Base-by-base conservation (phyloP, 2,113 vertebrate species). In the Ageneiosus marmoratus region DNA sequence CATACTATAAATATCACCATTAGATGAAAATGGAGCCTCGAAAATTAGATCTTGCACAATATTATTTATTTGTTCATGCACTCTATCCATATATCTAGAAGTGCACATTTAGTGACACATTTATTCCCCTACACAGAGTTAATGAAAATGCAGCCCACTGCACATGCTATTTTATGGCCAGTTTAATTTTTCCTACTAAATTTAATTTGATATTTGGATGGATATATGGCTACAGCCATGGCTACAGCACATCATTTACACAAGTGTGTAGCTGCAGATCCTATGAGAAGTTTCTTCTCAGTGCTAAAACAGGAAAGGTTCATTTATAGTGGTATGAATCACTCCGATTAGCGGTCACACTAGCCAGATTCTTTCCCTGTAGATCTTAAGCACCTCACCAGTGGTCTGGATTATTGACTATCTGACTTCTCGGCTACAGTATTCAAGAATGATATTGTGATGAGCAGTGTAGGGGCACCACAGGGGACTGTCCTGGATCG, bases 121-220 rank as follows among this genome's bases (percentile, higher is more conserved):
- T 60, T 78, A 78, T 78, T 60, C 34, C 46, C 24, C 11, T 78
- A 78, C 76, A 78, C 55, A 11, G 55, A 78, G 76, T 78, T 60
- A 78, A 78, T 78, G 34, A 78, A 78, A 78, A 56, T 15, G 12
- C 76, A 60, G 34, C 12, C 24, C 5, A 7, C 55, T 78, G 76
- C 76, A 78, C 76, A 78, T 60, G 53, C 53, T 78, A 60, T 60
- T 78, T 78, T 78, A 78, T 46, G n/a, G 24, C 76, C 55, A 44
- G 55, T 78, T 78, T 78, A 78, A 78, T 78, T 78, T 60, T 78
- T 78, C 53, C 76, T 46, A 24, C 55, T 78, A 78, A 78, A 78
- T 78, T 78, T 78, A 58, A 78, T 60, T 78, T 16, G 55, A 60
- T 46, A 22, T 78, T 60, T 44, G 53, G 55, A n/a, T 18, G 55